Conservation (phyloP, 1,140 invertebrate genomes). For the Drosophila parvula region DNA sequence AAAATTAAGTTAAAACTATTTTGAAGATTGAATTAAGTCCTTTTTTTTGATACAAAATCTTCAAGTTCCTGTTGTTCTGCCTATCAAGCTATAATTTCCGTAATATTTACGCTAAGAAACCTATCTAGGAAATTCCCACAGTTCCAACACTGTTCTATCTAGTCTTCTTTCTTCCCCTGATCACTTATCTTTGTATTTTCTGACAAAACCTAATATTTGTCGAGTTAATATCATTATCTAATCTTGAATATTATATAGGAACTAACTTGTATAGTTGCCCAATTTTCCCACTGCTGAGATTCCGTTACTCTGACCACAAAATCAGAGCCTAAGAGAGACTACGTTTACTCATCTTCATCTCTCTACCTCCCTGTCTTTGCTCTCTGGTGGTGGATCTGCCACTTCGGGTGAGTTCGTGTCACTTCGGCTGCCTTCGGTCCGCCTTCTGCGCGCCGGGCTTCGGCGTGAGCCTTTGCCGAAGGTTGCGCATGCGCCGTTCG, state of each 20-base stretch:
- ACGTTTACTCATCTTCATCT: neutral
- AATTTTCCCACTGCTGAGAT: slow-evolving; percentile 18
- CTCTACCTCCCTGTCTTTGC: neutral
- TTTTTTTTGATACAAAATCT: too few relatives aligned
- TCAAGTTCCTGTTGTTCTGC: neutral
- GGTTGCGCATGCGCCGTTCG: slow-evolving; percentile 32
- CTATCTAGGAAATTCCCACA: neutral
- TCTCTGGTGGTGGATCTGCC: slow-evolving; percentile 18
- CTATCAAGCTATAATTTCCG: too few relatives aligned
- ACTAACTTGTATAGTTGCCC: neutral
- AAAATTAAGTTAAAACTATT: too few relatives aligned
- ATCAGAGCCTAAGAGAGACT: slow-evolving; percentile 22
- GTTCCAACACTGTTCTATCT: too few relatives aligned
- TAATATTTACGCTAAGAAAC: too few relatives aligned
- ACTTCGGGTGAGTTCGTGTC: slow-evolving; percentile 6
- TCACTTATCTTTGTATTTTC: neutral
- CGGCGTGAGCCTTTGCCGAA: slow-evolving; percentile 33
- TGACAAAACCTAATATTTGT: neutral
- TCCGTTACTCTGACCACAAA: slow-evolving; percentile 19
- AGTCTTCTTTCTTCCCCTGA: neutral
- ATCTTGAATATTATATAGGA: slow-evolving; percentile 3
- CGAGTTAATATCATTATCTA: slow-evolving; percentile 7
- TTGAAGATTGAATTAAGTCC: too few relatives aligned
- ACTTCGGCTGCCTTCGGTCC: neutral
- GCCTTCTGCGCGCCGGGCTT: neutral